Percentiles rank a stretch among this genome's conserved stretches.
Conservation (phyloP, 2,888 invertebrate species). For the Dynastes hyllus region DNA sequence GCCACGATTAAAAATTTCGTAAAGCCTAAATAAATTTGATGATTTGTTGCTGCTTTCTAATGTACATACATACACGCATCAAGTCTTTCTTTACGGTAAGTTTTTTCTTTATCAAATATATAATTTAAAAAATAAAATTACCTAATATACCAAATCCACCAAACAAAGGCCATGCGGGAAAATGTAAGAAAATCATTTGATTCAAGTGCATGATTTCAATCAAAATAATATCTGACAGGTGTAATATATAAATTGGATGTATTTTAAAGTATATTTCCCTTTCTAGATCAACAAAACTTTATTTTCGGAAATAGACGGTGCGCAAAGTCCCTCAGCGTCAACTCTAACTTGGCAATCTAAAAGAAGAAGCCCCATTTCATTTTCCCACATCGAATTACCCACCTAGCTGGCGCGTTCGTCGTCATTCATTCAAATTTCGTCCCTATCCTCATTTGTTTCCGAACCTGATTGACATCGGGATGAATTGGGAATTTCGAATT, state of each 20-base stretch:
- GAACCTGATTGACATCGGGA: constrained; percentile 24
- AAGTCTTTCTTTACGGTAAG: no score
- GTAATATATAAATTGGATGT: background rate
- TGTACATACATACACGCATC: no score
- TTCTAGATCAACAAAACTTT: background rate
- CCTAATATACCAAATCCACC: no score
- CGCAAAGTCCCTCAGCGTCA: background rate
- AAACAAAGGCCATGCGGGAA: no score
- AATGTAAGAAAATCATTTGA: no score
- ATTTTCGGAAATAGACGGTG: background rate
- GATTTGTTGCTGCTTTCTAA: no score
- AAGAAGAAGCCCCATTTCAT: constrained; percentile 24
- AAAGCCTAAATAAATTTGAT: no score
- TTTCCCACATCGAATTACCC: background rate
- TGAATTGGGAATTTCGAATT: constrained; percentile 35
- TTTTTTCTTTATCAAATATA: no score
- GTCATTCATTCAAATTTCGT: constrained; percentile 31
- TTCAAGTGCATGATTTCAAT: no score
- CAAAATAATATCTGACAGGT: no score
- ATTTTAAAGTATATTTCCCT: background rate
- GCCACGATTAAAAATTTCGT: no score
- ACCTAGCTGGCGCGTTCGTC: background rate
- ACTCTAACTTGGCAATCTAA: background rate
- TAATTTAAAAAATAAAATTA: no score
- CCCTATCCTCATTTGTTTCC: constrained; percentile 28